Conservation (phyloP, 2,113 vertebrate genomes). For the Paedocypris sp. region DNA sequence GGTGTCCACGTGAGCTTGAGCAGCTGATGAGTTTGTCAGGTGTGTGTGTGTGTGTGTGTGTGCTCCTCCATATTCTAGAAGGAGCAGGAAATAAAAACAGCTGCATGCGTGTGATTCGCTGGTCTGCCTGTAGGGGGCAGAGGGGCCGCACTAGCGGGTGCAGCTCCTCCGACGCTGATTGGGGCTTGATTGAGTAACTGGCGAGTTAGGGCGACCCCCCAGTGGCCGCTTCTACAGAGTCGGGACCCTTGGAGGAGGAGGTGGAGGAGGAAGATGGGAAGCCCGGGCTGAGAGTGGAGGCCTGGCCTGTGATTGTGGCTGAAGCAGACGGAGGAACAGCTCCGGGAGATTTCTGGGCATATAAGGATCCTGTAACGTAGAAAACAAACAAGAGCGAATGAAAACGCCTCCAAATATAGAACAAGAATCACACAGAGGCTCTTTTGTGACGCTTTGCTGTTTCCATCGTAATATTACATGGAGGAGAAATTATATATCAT, state of each 20-base stretch:
- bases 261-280: conserved; percentile 52
- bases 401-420: too few species aligned
- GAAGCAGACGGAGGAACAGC: conserved; percentile 42
- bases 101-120: conserved; percentile 4
- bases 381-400: too few species aligned
- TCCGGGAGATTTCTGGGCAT: conserved; percentile 55
- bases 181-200: background rate
- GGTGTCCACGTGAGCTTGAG: conserved; percentile 3
- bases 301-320: conserved; percentile 49
- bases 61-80: background rate
- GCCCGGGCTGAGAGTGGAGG: conserved; percentile 44
- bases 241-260: conserved; percentile 57
- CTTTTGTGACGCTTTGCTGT: too few species aligned
- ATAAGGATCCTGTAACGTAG: conserved; percentile 62
- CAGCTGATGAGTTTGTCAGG: conserved; percentile 1
- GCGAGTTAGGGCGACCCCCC: conserved; percentile 37
- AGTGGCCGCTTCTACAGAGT: conserved; percentile 39
- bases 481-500: too few species aligned
- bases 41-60: conserved; percentile 6
- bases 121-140: conserved; percentile 10
- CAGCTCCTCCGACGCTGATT: background rate
- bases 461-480: too few species aligned
- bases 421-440: too few species aligned
- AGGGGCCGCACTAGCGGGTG: background rate
- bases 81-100: conserved; percentile 3